Conservation (phyloP, 2,113 vertebrate species). For the Scartelaos histophorus region DNA sequence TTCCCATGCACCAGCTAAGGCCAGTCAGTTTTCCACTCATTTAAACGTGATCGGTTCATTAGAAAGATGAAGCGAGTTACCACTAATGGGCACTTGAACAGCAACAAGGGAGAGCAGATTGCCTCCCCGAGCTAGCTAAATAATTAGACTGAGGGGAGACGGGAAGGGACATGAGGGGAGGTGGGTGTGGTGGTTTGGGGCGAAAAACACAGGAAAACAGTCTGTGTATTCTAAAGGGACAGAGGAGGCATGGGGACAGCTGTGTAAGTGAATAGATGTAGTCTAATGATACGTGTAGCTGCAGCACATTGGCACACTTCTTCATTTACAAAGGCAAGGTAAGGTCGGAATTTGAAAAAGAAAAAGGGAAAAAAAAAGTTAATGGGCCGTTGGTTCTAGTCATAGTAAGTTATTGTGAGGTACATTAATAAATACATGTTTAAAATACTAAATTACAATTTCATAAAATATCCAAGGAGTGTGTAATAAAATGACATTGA, state of each 20-base stretch:
- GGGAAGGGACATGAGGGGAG: slow-evolving; percentile 28
- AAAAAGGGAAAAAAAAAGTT: too few species aligned
- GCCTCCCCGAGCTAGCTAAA: slow-evolving; percentile 60
- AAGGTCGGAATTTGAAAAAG: neutral
- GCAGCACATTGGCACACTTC: slow-evolving; percentile 16
- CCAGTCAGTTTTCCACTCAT: slow-evolving; percentile 59
- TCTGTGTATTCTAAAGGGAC: slow-evolving; percentile 48
- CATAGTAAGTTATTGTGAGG: neutral
- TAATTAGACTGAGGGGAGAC: slow-evolving; percentile 62
- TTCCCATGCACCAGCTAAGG: slow-evolving; percentile 15
- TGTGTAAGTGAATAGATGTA: slow-evolving; percentile 20
- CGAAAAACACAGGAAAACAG: slow-evolving; percentile 41
- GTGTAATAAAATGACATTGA: too few species aligned
- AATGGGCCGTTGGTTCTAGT: neutral
- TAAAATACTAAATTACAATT: too few species aligned
- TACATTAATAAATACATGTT: too few species aligned
- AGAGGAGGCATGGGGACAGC: slow-evolving; percentile 59
- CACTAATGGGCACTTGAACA: slow-evolving; percentile 71
- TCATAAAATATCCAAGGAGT: too few species aligned
- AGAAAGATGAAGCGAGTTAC: slow-evolving; percentile 68
- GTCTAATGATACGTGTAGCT: neutral
- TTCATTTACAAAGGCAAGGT: slow-evolving; percentile 31
- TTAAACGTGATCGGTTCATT: slow-evolving; percentile 73
- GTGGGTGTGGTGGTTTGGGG: neutral
- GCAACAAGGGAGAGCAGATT: slow-evolving; percentile 71